Base-by-base conservation (phyloP, 2,888 invertebrate species). In the Cartodere bifasciata region DNA sequence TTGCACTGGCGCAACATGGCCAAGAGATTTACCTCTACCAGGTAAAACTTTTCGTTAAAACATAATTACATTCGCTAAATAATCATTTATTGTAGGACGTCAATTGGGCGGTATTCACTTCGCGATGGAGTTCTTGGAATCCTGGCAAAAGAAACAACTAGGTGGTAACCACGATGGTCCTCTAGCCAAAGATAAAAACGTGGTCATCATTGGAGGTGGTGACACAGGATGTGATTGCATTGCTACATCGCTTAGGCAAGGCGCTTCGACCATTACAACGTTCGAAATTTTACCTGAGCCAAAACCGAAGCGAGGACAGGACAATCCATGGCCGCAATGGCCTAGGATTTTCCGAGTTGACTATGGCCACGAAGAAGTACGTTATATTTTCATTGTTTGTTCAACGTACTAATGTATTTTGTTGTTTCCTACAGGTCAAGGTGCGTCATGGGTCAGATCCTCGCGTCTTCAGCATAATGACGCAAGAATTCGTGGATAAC, bases 281-380 rank as follows among this genome's bases (percentile, higher is more conserved):
- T 98, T 98, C 62, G 98, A 98, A 67, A 98, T 98, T 52, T 67
- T 98, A 29, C 95, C 97, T 0, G 79, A 86, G 49, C 97, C 97
- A 10, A 85, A 88, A 31, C 65, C 67, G 2, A 68, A 65, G 14
- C 70, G 98, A 17, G 79, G 81, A 9, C 65, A 67, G 10, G 91
- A 91, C 58, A 98, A 98, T 63, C 97, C 97, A 1, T 98, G 98
- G 98, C 98, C 97, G 2, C 91, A 95, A 54, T 98, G 88, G 82
- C 97, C 97, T 0, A 72, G 87, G 52, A 84, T 94, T 13, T 95
- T 97, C 70, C 80, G 80, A 46, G 84, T 95, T 13, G 98, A 98
- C 60, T 98, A 98, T 54, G 98, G 98, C 0, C 97, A 98, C 52
- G 95, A 97, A 49, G 98, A 98, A 63, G 91, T 56, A 35, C 34